These are phyloP conservation scores for Chiloscyllium plagiosum DNA, from an alignment of 2,113 vertebrate genomes.

Conservation along the genomic window DNA sequence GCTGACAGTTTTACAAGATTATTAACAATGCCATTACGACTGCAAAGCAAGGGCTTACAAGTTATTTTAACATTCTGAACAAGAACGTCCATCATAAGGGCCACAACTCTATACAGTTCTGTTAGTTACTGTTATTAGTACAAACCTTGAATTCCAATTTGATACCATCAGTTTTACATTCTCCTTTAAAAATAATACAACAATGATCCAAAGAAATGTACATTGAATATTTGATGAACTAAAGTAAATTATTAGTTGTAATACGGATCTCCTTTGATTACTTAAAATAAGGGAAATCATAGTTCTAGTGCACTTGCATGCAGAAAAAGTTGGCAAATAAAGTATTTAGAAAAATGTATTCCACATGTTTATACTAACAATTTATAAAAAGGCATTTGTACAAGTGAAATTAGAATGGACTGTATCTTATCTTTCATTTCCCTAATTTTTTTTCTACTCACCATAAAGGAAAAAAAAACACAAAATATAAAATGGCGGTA, in stretches of 20 bases:
- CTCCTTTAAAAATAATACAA: background rate
- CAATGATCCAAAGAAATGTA: background rate
- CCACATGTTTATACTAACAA: background rate
- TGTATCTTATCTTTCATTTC: background rate
- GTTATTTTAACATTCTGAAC: background rate
- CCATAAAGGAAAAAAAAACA: background rate
- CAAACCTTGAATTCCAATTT: background rate
- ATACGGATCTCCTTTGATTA: background rate
- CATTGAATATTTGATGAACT: background rate
- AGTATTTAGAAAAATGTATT: background rate
- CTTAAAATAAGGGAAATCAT: background rate
- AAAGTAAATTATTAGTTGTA: background rate
- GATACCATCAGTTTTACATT: background rate
- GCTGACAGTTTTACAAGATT: too few species aligned
- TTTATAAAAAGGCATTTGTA: background rate
- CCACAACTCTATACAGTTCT: background rate
- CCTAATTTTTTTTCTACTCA: background rate
- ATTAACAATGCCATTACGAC: too few species aligned
- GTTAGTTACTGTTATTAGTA: background rate
- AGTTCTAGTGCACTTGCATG: background rate
- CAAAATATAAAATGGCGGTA: background rate
- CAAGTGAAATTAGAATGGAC: background rate
- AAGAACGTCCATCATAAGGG: background rate
- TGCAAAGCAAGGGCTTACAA: too few species aligned
- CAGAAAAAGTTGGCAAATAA: background rate